Evolutionary conservation across 2,797 vertebrate species (phyloP).

Genomic region (Phyllotis vaccarum): DNA sequence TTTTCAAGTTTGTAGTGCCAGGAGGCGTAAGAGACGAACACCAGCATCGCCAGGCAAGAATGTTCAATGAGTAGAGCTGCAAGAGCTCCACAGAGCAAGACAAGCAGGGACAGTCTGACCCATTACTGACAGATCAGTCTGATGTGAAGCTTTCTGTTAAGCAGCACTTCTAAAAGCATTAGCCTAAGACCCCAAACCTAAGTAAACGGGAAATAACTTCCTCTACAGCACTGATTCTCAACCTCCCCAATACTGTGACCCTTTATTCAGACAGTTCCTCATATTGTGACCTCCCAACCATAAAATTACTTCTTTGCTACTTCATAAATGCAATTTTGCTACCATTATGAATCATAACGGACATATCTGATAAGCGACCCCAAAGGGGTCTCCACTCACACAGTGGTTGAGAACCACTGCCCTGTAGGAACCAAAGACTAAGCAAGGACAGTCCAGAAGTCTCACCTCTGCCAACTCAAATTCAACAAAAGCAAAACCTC

Average conservation of each 20-base stretch:
- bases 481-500: constrained; percentile 97
- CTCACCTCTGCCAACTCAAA: constrained; percentile 97
- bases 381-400: background rate
- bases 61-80: background rate
- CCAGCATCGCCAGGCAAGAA: background rate
- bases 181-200: constrained; percentile 19
- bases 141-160: constrained; percentile 19
- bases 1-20: background rate
- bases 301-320: background rate
- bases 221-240: background rate
- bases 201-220: background rate
- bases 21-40: background rate
- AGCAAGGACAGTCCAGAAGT: background rate
- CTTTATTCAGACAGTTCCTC: background rate
- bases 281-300: background rate
- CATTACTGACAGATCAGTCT: background rate
- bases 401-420: background rate
- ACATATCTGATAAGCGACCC: background rate
- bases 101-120: background rate
- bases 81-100: background rate
- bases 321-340: background rate
- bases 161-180: background rate
- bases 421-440: constrained; percentile 39
- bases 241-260: background rate
- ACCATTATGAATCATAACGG: background rate